Base-by-base conservation (phyloP, 1,140 invertebrate species). In the Stegodyphus mimosarum region DNA sequence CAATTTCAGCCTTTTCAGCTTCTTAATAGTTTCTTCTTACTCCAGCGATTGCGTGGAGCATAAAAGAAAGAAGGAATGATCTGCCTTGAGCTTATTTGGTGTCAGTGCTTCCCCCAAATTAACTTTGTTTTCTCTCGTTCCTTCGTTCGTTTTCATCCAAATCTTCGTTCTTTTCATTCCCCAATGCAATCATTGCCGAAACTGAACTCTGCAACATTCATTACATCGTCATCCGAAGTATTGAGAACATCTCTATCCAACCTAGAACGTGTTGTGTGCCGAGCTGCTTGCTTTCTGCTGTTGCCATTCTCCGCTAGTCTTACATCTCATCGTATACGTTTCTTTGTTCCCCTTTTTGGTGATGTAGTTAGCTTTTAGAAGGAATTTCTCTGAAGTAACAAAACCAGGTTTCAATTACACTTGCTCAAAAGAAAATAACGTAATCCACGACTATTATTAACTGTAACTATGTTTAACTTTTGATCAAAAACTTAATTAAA, bases 161-260 rank as follows among this genome's bases (percentile, higher is more conserved):
- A 13, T 11, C 17, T 71, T 60, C 51, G 70, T 51, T 55, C 50
- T 80, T 55, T 80, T 71, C 52, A 80, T 71, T 80, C 67, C 11
- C 15, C 17, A n/a, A 67, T 51, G 75, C 55, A 80, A 71, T 71
- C 77, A 71, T 80, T 49, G 18, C 50, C 15, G 48, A 52, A 71
- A n/a, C 53, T 11, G 49, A 71, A 64, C 15, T 60, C 75, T 80
- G 52, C 64, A 80, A 70, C 77, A 53, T 71, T 71, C 77, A 80
- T 80, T 71, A 80, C 67, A 71, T 60, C 67, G 60, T 80, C 77
- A 70, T 80, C 7, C 5, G 67, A 71, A 71, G 60, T 33, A 48
- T 55, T 55, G 77, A 80, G 49, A 49, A n/a, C 10, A 4, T n/a
- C n/a, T 63, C n/a, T 63, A 33, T 33, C 33, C 33, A 33, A 33